phyloP scores from a whole-genome alignment of 2,113 vertebrate genomes.

The Rattus rattus region DNA sequence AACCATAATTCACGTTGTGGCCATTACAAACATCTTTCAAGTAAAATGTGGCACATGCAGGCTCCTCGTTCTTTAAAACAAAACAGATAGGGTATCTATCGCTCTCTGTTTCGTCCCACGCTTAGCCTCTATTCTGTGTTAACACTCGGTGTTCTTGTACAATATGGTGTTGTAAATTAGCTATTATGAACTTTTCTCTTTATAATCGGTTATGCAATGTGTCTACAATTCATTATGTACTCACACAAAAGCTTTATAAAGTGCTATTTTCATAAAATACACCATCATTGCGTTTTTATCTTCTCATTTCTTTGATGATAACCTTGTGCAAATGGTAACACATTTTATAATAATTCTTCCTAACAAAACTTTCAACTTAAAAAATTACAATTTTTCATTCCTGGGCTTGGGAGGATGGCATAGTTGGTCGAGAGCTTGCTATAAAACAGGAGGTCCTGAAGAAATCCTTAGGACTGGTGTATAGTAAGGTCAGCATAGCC shows the following conservation, averaged over 20 bases:
- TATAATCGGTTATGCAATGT: background rate
- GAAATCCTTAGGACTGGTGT: background rate
- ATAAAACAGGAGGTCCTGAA: background rate
- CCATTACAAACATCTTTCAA: constrained; percentile 8
- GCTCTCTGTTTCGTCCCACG: constrained; percentile 13
- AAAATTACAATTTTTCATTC: background rate
- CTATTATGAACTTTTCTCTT: background rate
- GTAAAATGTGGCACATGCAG: background rate
- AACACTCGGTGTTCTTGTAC: background rate
- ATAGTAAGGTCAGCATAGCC: background rate
- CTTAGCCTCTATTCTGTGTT: background rate
- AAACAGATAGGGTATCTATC: background rate
- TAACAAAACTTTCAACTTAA: constrained; percentile 2
- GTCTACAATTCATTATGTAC: background rate
- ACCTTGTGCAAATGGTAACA: background rate
- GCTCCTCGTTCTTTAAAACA: constrained; percentile 10
- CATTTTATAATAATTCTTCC: background rate
- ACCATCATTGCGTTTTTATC: background rate
- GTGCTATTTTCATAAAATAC: constrained; percentile 6
- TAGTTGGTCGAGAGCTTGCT: background rate
- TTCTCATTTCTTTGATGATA: constrained; percentile 29
- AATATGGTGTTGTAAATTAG: background rate
- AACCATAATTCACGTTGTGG: background rate
- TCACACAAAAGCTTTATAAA: background rate
- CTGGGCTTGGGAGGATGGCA: background rate